Conservation (phyloP, 2,797 vertebrate species). For the Schizopygopsis malacanthus region DNA sequence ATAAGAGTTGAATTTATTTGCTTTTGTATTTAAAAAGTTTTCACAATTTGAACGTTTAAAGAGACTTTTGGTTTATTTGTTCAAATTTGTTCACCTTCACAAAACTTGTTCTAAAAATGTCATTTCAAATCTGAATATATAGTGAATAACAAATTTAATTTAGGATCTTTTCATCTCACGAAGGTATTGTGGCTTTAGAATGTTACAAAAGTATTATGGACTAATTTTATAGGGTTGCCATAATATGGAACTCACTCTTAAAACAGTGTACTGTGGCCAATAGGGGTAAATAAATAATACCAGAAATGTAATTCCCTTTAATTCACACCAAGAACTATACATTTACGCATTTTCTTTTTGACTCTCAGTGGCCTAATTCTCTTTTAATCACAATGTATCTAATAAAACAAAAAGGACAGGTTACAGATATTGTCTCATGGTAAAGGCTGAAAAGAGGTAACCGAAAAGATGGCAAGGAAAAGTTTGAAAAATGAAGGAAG, state of each 20-base stretch:
- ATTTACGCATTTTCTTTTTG: neutral
- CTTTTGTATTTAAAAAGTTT: neutral
- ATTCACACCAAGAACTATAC: neutral
- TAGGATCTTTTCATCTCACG: neutral
- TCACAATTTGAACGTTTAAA: neutral
- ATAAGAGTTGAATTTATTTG: neutral
- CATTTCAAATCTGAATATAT: neutral
- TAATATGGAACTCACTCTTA: neutral
- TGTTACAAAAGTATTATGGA: neutral
- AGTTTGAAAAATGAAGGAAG: slow-evolving; percentile 8
- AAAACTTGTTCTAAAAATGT: neutral
- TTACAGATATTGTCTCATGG: neutral
- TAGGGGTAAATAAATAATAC: neutral
- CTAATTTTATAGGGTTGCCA: neutral
- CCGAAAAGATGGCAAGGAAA: slow-evolving; percentile 1
- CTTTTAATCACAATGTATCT: neutral
- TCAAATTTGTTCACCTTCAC: neutral
- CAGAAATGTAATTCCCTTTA: neutral
- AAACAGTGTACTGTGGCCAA: neutral
- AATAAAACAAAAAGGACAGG: neutral
- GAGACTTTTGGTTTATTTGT: neutral
- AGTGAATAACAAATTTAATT: neutral
- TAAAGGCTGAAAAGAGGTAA: neutral
- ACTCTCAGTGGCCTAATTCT: neutral
- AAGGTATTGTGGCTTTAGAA: neutral